Percentiles rank a stretch among this genome's conserved stretches.
Conservation (phyloP, 2,888 invertebrate species). For the Unio pictorum region DNA sequence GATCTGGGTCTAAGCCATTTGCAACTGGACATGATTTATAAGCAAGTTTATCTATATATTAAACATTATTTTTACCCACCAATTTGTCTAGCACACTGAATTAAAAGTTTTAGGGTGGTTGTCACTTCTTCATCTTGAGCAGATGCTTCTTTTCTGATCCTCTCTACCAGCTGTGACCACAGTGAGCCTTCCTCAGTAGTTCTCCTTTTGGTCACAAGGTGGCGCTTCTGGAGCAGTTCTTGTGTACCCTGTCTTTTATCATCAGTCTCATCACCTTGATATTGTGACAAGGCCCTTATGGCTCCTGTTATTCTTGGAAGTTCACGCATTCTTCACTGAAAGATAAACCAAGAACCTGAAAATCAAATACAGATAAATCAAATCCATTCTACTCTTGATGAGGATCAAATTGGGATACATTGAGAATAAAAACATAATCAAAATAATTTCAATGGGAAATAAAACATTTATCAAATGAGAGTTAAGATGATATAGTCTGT, state of each 20-base stretch:
- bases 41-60: too few relatives aligned
- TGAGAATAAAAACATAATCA: not conserved
- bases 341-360: not conserved
- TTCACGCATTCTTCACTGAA: conserved; percentile 28
- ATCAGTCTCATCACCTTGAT: conserved; percentile 21
- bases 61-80: conserved; percentile 25
- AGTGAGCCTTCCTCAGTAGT: conserved; percentile 39
- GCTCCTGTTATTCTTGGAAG: conserved; percentile 57
- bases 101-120: conserved; percentile 45
- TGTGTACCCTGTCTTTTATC: conserved; percentile 13
- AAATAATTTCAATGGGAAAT: too few relatives aligned
- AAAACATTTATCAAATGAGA: too few relatives aligned
- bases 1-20: too few relatives aligned
- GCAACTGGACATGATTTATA: too few relatives aligned
- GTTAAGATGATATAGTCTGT: too few relatives aligned
- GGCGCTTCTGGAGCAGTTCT: conserved; percentile 48
- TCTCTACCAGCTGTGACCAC: conserved; percentile 46
- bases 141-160: conserved; percentile 41
- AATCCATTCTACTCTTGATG: not conserved
- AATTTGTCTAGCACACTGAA: conserved; percentile 49
- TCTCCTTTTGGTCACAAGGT: conserved; percentile 41
- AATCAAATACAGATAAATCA: not conserved
- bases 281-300: conserved; percentile 53
- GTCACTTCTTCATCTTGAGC: conserved; percentile 40
- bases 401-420: not conserved